phyloP scores from a whole-genome alignment of 35 echinoderm and acorn worm genomes.

The Eucidaris tribuloides region DNA sequence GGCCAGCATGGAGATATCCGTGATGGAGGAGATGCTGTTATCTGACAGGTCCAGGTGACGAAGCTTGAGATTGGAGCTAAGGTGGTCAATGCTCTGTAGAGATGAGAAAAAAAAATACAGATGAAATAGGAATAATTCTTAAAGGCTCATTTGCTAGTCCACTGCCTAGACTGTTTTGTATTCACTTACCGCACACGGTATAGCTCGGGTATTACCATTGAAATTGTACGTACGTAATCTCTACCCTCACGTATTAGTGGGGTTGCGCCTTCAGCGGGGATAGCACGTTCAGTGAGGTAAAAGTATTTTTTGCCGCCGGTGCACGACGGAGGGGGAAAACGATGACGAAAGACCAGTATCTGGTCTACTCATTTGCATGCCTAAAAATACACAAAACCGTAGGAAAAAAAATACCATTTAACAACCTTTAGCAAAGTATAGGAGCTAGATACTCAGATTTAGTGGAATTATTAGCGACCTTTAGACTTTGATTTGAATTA shows the following conservation, averaged over 20 bases:
- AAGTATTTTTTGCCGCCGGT: too few species aligned
- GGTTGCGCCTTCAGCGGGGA: background rate
- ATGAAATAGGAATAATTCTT: background rate
- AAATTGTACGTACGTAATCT: background rate
- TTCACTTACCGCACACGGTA: background rate
- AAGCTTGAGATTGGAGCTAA: slow-evolving; percentile 78
- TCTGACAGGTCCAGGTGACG: slow-evolving; percentile 92
- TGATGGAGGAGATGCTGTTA: slow-evolving; percentile 89
- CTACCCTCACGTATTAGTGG: background rate
- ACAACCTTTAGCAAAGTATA: too few species aligned
- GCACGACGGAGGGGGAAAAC: too few species aligned
- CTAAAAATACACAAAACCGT: too few species aligned
- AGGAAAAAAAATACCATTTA: too few species aligned
- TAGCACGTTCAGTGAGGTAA: too few species aligned
- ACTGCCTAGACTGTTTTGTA: too few species aligned
- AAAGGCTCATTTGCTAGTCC: background rate
- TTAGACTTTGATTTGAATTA: too few species aligned
- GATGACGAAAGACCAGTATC: too few species aligned
- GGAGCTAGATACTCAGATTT: too few species aligned
- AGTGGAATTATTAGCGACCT: too few species aligned
- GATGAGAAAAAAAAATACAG: background rate
- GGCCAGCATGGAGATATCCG: slow-evolving; percentile 82
- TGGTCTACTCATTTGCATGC: too few species aligned
- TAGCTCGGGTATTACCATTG: background rate
- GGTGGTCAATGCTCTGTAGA: slow-evolving; percentile 81